Evolutionary conservation across 2,888 invertebrate genomes (phyloP), one percentile per base, ranked within the genome.

Genomic region (Agapostemon virescens): DNA sequence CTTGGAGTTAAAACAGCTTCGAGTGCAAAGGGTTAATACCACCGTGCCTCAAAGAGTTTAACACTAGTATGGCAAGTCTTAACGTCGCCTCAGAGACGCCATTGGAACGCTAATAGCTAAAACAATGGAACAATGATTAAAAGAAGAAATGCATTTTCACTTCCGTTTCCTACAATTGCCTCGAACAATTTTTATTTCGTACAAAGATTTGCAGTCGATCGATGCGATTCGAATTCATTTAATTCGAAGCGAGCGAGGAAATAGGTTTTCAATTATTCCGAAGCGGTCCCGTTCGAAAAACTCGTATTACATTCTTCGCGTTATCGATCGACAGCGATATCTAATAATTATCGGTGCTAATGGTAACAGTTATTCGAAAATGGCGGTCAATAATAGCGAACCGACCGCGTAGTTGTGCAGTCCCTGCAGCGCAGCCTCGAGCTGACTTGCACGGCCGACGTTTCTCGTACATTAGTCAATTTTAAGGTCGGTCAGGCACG

Each of bases 401-500:
- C 9, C 0, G 63, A 64, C 6, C 49, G 17, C 40, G 11, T n/a
- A 33, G 30, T 33, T 17, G 33, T 13, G 17, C n/a, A 33, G 33
- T n/a, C 36, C 52, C 11, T n/a, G 36, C 36, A 38, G 71, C 45
- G 45, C 33, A 58, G 66, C 40, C 64, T 64, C 66, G 15, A 63
- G n/a, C 20, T 1, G 23, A 58, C 49, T 55, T 42, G 69, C 45
- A 68, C 36, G 55, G 20, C 30, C 52, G 61, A 36, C 42, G 55
- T 64, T 38, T 70, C 52, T 20, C 38, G 52, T 40, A 49, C 74
- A 67, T 77, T 77, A 69, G 55, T n/a, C 74, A 74, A 84, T 79
- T 82, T 69, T 73, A 78, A 77, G 75, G 66, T 70, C 52, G 69
- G 66, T 38, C 77, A 63, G 81, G 81, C 85, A 89, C 85, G 87